Evolutionary conservation across 1,140 invertebrate genomes (phyloP), one percentile per base, ranked within the genome.

Genomic region (Latrodectus geometricus): DNA sequence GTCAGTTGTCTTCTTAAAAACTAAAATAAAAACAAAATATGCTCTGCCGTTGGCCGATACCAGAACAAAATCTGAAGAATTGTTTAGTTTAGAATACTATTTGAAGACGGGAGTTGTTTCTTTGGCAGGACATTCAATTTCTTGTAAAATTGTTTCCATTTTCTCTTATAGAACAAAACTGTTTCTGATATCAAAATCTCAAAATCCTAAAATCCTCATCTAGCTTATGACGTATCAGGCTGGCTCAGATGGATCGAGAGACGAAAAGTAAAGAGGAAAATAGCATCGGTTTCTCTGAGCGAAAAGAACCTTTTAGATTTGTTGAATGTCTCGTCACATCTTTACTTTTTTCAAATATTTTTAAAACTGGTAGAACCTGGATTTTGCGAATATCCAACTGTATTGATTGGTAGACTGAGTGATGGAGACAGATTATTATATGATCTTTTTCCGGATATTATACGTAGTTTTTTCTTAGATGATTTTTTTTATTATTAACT

Each of bases 171-270:
- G 9, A 69, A n/a, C 17, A 69, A 69, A 69, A 23, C 68, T 20
- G 9, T 69, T 69, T n/a, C n/a, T 15, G 14, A n/a, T 69, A 69
- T 69, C 68, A 69, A 69, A 61, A 61, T 61, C 54, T 2, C 11
- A 61, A 61, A 69, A 69, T 69, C 68, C 68, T 69, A n/a, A 69
- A 69, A 69, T 69, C 68, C 68, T n/a, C 68, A 69, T 69, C 68
- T 69, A 69, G 68, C 68, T 69, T 69, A 69, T 69, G 68, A 69
- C 68, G 68, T 20, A 69, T 69, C 68, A 69, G 68, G 12, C 14
- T 9, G n/a, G 21, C 20, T 23, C 68, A 69, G 20, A 20, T 20
- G 68, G 9, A 23, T 69, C 11, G 9, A 23, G 21, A 69, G n/a
- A 69, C 68, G 14, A 21, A 69, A 69, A 9, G 21, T 20, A 69